Evolutionary conservation across 2,113 vertebrate species (phyloP), one percentile per base, ranked within the genome.

Genomic region (Nettapus auritus): DNA sequence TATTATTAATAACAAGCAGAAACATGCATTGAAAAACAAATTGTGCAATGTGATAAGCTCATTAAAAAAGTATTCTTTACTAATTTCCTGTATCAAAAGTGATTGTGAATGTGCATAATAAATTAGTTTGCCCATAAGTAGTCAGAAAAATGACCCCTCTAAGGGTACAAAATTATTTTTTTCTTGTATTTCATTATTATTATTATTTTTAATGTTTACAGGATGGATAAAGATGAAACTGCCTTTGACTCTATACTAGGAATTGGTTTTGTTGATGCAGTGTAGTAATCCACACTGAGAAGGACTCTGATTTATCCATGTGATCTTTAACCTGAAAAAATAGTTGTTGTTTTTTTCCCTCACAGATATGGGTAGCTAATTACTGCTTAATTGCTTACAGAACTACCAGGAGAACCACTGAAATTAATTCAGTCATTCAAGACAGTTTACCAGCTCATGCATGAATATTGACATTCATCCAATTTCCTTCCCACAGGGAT

Each of bases 1-100:
- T 68, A 34, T 89, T 86, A 55, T 81, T 93, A 93, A 63, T 73
- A 46, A 46, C 56, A 87, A 94, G 31, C 69, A 91, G 69, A 90
- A 88, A 8, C 22, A 38, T 71, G 25, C 56, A 57, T 25, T 85
- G 53, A 55, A 91, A 95, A 94, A 88, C 31, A 82, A 93, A 85
- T 71, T 85, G 50, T 63, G 94, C 44, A 74, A 79, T 25, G 34
- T 55, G 59, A 83, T 63, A 92, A 80, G 23, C 26, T 60, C 84
- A 84, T 42, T 33, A 13, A 50, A 91, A 85, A 81, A 75, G 7
- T 53, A 38, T 73, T 93, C 88, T n/a, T 52, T 25, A 56, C 59
- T 62, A 62, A 80, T 83, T 88, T 16, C 31, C 79, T 63, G 29
- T 76, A 76, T 25, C 74, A 82, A 82, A 46, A 69, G 46, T 73